Base-by-base conservation (phyloP, 1,140 invertebrate species). In the Drosophila nebulosa region DNA sequence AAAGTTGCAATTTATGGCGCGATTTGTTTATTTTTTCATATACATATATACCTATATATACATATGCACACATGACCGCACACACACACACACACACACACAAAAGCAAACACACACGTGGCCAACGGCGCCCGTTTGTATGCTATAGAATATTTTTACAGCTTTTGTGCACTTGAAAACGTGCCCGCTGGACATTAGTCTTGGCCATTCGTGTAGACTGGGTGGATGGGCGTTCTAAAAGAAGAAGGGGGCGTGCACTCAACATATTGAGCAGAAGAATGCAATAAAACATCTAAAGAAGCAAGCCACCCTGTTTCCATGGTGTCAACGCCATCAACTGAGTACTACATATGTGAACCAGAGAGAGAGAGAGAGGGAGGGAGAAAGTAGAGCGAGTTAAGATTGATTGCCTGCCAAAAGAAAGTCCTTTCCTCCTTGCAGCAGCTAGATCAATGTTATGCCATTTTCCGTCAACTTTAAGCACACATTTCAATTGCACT, bases 1-100 rank as follows among this genome's bases (percentile, higher is more conserved):
- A 79, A 67, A 79, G 77, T 85, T 85, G 77, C 77, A 85, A 84
- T 86, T 86, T 84, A 84, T 84, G 81, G 77, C 65, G 65, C 72
- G 68, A 70, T 72, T 85, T 76, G 79, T 64, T 77, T 77, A 78
- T 81, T 78, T 77, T 73, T 61, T 70, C 56, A 57, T 64, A 63
- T 61, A 56, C 55, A 69, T 16, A 12, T 42, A 9, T 42, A 39
- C n/a, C n/a, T 76, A 66, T 60, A 69, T 50, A 36, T 64, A 67
- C 57, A 35, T 60, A 70, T 65, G 62, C 56, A 62, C 22, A 53
- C 59, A 63, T 32, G 65, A 56, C 57, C 24, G 22, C 39, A 56
- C 30, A 69, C 30, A 64, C 42, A 58, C 55, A 78, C 69, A 78
- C 14, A 26, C 56, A 55, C 46, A 52, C 42, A 21, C 21, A 46